phyloP scores from a whole-genome alignment of 2,113 vertebrate genomes.

The Pelmatolapia mariae region DNA sequence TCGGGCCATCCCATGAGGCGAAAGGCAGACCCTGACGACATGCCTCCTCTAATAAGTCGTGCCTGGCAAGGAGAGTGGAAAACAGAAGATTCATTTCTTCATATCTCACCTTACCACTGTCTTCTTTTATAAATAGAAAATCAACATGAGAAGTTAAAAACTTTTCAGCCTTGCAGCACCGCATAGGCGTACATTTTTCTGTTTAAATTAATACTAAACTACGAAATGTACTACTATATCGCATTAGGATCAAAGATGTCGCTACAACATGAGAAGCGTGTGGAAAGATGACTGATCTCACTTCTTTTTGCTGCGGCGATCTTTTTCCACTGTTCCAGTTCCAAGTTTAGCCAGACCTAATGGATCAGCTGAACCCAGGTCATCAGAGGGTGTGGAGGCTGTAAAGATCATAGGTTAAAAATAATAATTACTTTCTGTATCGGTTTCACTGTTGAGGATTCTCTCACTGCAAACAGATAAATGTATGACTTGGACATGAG shows the following conservation, averaged over 20 bases:
- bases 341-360: conserved; percentile 84
- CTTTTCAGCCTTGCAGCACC: neutral
- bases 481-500: neutral
- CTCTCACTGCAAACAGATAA: neutral
- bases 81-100: conserved; percentile 12
- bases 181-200: neutral
- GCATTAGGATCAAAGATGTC: neutral
- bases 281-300: conserved; percentile 51
- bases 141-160: neutral
- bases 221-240: neutral
- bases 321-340: conserved; percentile 85
- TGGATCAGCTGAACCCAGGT: conserved; percentile 81
- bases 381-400: conserved; percentile 89
- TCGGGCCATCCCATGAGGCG: conserved; percentile 91
- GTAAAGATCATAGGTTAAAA: neutral
- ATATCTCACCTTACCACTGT: conserved; percentile 5
- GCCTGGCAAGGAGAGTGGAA: conserved; percentile 63
- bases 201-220: neutral
- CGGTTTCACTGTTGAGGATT: neutral
- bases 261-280: neutral
- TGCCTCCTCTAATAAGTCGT: conserved; percentile 87
- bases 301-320: conserved; percentile 91
- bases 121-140: conserved; percentile 26
- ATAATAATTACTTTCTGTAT: neutral
- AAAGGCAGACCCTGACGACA: conserved; percentile 90